Evolutionary conservation across 2,113 vertebrate genomes (phyloP).

Genomic region (Pseudorhombus dupliciocellatus): DNA sequence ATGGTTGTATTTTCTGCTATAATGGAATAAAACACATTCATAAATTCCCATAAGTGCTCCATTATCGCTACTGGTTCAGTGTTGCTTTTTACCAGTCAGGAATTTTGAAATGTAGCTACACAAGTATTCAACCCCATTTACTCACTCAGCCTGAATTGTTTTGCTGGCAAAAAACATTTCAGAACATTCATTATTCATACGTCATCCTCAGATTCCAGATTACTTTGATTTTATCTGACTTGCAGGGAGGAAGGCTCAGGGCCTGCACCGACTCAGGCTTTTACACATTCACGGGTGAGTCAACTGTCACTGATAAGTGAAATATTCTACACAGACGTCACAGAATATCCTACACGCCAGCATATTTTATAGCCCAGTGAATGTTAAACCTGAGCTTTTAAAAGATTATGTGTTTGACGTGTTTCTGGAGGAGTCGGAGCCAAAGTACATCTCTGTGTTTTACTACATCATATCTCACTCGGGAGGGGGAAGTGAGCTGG

Average conservation of each 20-base stretch:
- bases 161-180: constrained; percentile 52
- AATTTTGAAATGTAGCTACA: constrained; percentile 34
- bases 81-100: constrained; percentile 22
- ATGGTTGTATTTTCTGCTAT: background rate
- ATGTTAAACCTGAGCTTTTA: background rate
- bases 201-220: constrained; percentile 53
- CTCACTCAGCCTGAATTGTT: constrained; percentile 57
- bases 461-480: background rate
- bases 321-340: constrained; percentile 34
- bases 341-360: constrained; percentile 9
- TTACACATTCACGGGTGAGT: constrained; percentile 34
- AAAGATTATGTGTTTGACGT: background rate
- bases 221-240: constrained; percentile 64
- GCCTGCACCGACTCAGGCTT: constrained; percentile 36
- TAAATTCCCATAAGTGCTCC: constrained; percentile 5
- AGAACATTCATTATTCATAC: constrained; percentile 68
- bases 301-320: constrained; percentile 49
- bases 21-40: constrained; percentile 1
- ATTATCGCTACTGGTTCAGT: constrained; percentile 11
- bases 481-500: background rate
- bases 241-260: constrained; percentile 31
- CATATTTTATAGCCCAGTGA: constrained; percentile 1
- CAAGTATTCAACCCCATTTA: constrained; percentile 45
- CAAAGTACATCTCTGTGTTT: background rate
- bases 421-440: background rate